Percentiles rank a stretch among this genome's conserved stretches.
Conservation (phyloP, 35 echinoderm and acorn worm species). For the Acanthaster planci region DNA sequence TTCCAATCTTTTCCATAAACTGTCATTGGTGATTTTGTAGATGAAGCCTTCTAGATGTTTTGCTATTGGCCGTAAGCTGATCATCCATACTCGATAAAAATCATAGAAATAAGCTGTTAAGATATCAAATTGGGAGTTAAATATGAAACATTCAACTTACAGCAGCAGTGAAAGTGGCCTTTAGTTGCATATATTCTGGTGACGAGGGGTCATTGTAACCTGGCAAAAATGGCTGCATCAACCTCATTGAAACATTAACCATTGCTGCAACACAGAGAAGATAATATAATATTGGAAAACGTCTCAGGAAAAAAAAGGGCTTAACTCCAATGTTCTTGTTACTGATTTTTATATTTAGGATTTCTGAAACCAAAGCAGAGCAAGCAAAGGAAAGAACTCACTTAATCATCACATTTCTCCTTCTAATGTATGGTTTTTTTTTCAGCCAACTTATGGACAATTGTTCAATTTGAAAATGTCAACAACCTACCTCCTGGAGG, state of each 20-base stretch:
- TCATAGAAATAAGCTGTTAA: too few species aligned
- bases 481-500: conserved; percentile 2
- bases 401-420: neutral
- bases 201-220: neutral
- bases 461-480: neutral
- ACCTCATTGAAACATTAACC: neutral
- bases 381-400: neutral
- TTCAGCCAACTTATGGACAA: neutral
- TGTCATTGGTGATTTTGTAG: too few species aligned
- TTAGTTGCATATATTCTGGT: neutral
- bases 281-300: neutral
- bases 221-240: neutral
- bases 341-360: neutral
- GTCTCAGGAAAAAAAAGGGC: neutral
- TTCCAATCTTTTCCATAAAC: too few species aligned
- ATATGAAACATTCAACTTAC: neutral
- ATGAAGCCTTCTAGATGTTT: too few species aligned
- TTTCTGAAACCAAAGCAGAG: neutral
- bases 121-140: neutral
- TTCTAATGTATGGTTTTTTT: neutral
- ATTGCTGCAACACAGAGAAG: neutral
- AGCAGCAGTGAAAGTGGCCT: neutral
- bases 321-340: neutral
- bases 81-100: too few species aligned
- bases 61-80: too few species aligned